phyloP scores from a whole-genome alignment of 2,888 invertebrate genomes.

The Nasonia oneida region DNA sequence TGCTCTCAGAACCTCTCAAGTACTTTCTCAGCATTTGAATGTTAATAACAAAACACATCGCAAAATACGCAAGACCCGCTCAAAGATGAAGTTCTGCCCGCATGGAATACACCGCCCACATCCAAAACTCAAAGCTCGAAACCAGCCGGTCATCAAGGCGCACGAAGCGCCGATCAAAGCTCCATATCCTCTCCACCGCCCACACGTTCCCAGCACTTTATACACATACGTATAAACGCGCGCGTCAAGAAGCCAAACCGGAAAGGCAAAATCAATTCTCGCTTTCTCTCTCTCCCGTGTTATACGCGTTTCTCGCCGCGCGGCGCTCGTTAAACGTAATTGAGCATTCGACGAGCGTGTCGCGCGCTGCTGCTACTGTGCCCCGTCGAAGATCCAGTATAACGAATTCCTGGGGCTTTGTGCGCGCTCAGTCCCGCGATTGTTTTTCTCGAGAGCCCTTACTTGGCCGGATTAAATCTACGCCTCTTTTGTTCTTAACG shows the following conservation, averaged over 20 bases:
- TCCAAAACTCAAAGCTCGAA: background rate
- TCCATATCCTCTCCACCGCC: background rate
- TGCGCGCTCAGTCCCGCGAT: background rate
- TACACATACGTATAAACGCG: background rate
- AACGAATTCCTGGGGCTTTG: constrained; percentile 7
- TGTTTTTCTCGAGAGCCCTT: constrained; percentile 2
- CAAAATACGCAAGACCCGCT: no score
- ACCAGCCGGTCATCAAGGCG: background rate
- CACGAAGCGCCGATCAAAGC: background rate
- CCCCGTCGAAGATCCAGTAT: background rate
- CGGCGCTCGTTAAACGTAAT: constrained; percentile 60
- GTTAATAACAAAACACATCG: no score
- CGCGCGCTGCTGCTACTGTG: background rate
- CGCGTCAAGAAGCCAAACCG: constrained; percentile 18
- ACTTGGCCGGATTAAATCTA: background rate
- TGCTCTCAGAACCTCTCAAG: no score
- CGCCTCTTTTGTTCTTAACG: background rate
- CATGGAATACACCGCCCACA: no score
- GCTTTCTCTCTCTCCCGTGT: constrained; percentile 20
- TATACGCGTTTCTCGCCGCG: background rate
- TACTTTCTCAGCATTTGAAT: no score
- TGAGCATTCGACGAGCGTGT: constrained; percentile 59
- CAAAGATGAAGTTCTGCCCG: no score
- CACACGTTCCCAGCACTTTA: background rate
- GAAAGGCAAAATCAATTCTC: constrained; percentile 63